Conservation (phyloP, 35 echinoderm and acorn worm species). For the Chiridota heheva region DNA sequence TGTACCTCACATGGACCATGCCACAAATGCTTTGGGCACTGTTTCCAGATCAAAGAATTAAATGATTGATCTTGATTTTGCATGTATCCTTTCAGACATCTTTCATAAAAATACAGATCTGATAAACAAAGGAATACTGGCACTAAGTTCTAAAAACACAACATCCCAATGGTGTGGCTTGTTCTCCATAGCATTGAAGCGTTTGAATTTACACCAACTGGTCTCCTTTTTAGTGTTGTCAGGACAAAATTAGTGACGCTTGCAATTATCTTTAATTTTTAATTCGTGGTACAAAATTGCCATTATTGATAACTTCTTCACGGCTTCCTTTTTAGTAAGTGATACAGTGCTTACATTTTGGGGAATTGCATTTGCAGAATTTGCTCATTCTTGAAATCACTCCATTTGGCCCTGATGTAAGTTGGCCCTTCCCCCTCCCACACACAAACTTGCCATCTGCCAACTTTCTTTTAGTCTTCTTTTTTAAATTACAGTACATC, state of each 20-base stretch:
- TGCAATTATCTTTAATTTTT: too few species aligned
- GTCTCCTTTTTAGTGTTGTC: too few species aligned
- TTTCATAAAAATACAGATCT: constrained; percentile 4
- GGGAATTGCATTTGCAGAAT: constrained; percentile 31
- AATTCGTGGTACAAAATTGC: too few species aligned
- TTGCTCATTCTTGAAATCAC: constrained; percentile 10
- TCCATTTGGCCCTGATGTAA: constrained; percentile 35
- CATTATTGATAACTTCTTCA: background rate
- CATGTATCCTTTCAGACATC: constrained; percentile 34
- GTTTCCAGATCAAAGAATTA: constrained; percentile 36
- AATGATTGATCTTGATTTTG: constrained; percentile 47
- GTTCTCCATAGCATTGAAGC: too few species aligned
- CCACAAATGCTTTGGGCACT: constrained; percentile 22
- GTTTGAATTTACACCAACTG: too few species aligned
- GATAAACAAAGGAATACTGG: background rate
- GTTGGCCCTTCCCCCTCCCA: background rate
- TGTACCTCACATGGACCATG: background rate
- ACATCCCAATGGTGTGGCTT: background rate
- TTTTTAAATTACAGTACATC: constrained; percentile 24
- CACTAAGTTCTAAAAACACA: background rate
- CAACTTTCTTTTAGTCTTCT: background rate
- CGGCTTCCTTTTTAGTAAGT: background rate
- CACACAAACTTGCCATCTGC: background rate
- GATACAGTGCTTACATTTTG: constrained; percentile 6
- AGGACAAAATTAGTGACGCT: too few species aligned